Evolutionary conservation across 2,888 invertebrate genomes (phyloP).

Genomic region (Aelia acuminata): DNA sequence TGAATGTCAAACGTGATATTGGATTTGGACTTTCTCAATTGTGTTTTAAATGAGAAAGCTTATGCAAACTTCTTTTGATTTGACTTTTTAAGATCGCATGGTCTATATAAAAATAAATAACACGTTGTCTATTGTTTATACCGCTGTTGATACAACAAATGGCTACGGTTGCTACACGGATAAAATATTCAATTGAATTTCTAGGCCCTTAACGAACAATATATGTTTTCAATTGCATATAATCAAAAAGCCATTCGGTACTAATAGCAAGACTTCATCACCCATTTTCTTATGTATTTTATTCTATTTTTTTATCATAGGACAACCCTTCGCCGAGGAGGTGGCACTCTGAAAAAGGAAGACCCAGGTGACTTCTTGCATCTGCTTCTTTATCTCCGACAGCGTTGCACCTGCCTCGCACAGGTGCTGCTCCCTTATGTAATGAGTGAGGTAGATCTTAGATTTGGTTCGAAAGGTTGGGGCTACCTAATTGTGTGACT

Average conservation of each 20-base stretch:
- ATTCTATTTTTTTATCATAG: neutral
- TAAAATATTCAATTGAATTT: neutral
- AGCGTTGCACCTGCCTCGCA: slow-evolving; percentile 20
- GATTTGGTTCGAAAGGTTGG: slow-evolving; percentile 10
- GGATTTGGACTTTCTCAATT: too few species aligned
- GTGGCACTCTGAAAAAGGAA: slow-evolving; percentile 17
- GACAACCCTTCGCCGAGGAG: neutral
- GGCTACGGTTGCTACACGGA: neutral
- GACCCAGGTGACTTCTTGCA: slow-evolving; percentile 55
- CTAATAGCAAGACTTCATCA: too few species aligned
- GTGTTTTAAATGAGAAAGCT: too few species aligned
- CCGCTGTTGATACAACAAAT: neutral
- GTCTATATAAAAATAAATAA: too few species aligned
- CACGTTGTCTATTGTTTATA: too few species aligned
- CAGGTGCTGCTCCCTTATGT: slow-evolving; percentile 56
- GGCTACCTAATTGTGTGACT: neutral
- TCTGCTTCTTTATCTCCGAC: slow-evolving; percentile 54
- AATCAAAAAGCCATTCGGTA: too few species aligned
- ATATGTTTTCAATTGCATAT: too few species aligned
- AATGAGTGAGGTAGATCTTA: slow-evolving; percentile 36
- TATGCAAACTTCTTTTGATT: too few species aligned
- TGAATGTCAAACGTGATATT: too few species aligned
- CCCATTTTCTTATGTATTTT: neutral
- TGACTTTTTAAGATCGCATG: too few species aligned
- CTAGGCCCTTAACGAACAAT: neutral